Conservation (phyloP, 2,888 invertebrate species). For the Camptogramma bilineatum region DNA sequence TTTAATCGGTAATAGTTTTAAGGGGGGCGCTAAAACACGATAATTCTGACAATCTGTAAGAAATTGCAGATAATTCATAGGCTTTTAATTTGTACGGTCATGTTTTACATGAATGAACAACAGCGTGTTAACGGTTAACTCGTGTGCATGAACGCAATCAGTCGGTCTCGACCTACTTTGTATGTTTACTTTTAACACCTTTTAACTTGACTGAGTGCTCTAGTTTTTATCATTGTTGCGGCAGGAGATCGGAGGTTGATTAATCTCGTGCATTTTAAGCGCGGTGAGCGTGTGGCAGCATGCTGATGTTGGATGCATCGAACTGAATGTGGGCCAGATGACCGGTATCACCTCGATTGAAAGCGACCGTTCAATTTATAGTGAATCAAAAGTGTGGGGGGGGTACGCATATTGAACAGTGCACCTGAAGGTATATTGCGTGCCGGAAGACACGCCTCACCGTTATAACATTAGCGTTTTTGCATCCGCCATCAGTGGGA, state of each 20-base stretch:
- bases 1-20: conserved; percentile 53
- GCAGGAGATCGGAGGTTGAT: conserved; percentile 56
- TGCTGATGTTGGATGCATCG: conserved; percentile 45
- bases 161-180: conserved; percentile 57
- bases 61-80: conserved; percentile 60
- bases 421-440: conserved; percentile 49
- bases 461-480: conserved; percentile 82
- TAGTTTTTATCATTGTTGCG: conserved; percentile 50
- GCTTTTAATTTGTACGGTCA: conserved; percentile 62
- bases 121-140: conserved; percentile 57
- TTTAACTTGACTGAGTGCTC: conserved; percentile 53
- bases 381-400: conserved; percentile 54
- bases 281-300: conserved; percentile 39
- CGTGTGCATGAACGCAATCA: conserved; percentile 51
- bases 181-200: conserved; percentile 56
- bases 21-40: conserved; percentile 49
- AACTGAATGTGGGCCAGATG: conserved; percentile 55
- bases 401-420: conserved; percentile 42
- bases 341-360: conserved; percentile 55
- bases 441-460: conserved; percentile 65
- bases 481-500: conserved; percentile 78
- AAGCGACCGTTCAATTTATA: conserved; percentile 62
- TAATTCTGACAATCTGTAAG: conserved; percentile 57
- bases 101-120: conserved; percentile 62
- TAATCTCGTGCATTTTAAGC: conserved; percentile 56